These are phyloP conservation scores for Corvus moneduloides DNA, from an alignment of 2,113 vertebrate species.

Conservation along the genomic window DNA sequence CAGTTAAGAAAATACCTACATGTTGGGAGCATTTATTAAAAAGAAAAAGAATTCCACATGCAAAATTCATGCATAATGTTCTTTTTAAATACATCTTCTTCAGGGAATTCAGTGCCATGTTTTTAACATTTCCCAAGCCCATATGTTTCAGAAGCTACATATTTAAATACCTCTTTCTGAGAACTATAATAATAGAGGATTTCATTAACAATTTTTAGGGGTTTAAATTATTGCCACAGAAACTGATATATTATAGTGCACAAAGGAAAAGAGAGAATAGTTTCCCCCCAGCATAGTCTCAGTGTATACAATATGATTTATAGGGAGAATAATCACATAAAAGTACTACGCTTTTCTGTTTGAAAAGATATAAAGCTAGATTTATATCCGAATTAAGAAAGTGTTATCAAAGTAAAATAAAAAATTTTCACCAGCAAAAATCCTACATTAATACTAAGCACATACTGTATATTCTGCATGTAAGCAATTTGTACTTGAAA, in stretches of 20 bases:
- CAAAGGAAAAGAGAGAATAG: not conserved
- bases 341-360: not conserved
- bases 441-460: not conserved
- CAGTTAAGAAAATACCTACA: not conserved
- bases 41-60: not conserved
- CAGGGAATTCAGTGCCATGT: not conserved
- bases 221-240: slow-evolving; percentile 28
- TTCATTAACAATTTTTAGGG: slow-evolving; percentile 14
- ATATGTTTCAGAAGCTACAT: not conserved
- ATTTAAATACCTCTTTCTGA: not conserved
- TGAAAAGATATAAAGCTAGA: slow-evolving; percentile 25
- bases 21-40: not conserved
- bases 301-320: not conserved
- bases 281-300: not conserved
- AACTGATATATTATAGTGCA: not conserved
- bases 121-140: not conserved
- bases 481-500: not conserved
- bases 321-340: not conserved
- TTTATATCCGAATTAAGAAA: slow-evolving; percentile 36
- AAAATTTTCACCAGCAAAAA: not conserved
- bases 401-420: not conserved
- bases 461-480: not conserved
- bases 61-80: not conserved
- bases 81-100: not conserved
- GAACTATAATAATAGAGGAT: not conserved